Evolutionary conservation across 1,140 invertebrate genomes (phyloP).

Genomic region (Galendromus occidentalis): DNA sequence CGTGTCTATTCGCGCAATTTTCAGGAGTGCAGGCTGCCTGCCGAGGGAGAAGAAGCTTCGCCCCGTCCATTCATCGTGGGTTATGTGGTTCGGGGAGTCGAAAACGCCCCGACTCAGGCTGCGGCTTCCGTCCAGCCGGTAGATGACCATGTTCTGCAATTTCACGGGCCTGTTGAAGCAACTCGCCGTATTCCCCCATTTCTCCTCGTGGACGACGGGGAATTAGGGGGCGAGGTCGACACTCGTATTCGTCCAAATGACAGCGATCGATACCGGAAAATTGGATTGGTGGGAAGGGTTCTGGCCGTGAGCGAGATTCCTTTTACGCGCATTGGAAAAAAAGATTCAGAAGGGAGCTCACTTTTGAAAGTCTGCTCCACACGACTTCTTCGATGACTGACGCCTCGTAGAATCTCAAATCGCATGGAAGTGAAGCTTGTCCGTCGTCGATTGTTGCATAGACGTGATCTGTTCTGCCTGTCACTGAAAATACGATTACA

Average conservation of each 20-base stretch:
- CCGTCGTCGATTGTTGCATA: not conserved
- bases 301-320: too few species aligned
- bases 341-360: not conserved
- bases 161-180: too few species aligned
- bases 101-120: not conserved
- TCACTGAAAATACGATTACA: too few species aligned
- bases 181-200: too few species aligned
- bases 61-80: not conserved
- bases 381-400: slow-evolving; percentile 1
- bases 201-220: too few species aligned
- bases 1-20: not conserved
- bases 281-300: too few species aligned
- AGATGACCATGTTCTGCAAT: not conserved
- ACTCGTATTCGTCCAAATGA: too few species aligned
- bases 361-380: not conserved
- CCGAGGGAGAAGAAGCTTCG: not conserved
- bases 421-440: slow-evolving; percentile 2
- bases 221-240: too few species aligned
- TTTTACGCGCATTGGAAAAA: too few species aligned
- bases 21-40: not conserved
- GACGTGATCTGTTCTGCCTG: not conserved
- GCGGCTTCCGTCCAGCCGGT: not conserved
- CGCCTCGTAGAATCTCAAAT: not conserved
- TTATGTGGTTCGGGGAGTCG: not conserved
- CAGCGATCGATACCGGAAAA: too few species aligned